A percentile compares a stretch with the other conserved stretches of the same genome.
phyloP scores from a whole-genome alignment of 2,888 invertebrate species.

The Amiota mariae region DNA sequence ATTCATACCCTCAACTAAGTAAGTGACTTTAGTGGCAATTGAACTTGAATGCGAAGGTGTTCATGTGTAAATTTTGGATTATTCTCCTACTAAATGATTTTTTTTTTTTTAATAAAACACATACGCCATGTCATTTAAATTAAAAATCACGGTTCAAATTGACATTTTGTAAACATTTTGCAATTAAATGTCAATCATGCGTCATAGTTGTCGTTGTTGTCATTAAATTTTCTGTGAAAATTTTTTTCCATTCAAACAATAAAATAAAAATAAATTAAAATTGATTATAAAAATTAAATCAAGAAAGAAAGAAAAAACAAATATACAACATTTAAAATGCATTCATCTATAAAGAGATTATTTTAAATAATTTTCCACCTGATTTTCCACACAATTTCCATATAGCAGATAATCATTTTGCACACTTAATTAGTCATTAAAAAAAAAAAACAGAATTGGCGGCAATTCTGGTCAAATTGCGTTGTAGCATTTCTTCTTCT shows the following conservation, averaged over 20 bases:
- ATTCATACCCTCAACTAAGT: too few species aligned
- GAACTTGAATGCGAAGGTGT: too few species aligned
- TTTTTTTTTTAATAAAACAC: too few species aligned
- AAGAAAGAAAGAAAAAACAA: not conserved
- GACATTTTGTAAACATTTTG: constrained; percentile 46
- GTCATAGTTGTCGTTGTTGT: constrained; percentile 46
- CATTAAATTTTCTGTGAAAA: not conserved
- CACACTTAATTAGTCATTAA: constrained; percentile 69
- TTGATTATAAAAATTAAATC: not conserved
- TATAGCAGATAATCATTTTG: constrained; percentile 58
- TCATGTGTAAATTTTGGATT: too few species aligned
- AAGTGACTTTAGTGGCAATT: too few species aligned
- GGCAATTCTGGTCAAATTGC: not conserved
- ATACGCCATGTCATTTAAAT: too few species aligned
- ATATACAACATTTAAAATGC: constrained; percentile 9
- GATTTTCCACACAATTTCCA: constrained; percentile 17
- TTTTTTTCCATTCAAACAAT: too few species aligned
- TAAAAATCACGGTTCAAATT: constrained; percentile 11
- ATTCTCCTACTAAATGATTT: too few species aligned
- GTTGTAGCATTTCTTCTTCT: not conserved
- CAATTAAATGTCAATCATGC: constrained; percentile 66
- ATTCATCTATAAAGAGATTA: constrained; percentile 46
- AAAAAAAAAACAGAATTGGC: constrained; percentile 57
- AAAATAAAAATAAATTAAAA: constrained; percentile 26
- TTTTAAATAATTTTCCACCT: constrained; percentile 44